Evolutionary conservation across 2,888 invertebrate genomes (phyloP).

Genomic region (Chirona hameri): DNA sequence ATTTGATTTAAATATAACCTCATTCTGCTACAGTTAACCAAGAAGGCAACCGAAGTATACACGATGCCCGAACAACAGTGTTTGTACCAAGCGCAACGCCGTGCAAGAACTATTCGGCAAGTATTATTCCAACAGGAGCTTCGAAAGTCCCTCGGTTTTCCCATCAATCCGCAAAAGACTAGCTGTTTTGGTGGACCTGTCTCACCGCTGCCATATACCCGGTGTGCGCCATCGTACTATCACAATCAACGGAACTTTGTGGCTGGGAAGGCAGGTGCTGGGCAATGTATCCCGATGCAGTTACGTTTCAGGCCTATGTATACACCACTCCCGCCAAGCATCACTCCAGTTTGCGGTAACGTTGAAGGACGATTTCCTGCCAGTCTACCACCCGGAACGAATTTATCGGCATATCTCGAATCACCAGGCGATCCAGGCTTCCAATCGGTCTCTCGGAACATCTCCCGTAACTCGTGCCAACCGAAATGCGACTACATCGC

Average conservation of each 20-base stretch:
- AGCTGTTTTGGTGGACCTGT: not conserved
- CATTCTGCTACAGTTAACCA: too few relatives aligned
- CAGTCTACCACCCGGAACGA: not conserved
- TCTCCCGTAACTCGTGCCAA: not conserved
- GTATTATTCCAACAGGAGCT: not conserved
- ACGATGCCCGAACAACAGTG: not conserved
- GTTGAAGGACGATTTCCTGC: not conserved
- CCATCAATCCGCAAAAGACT: not conserved
- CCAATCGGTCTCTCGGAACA: not conserved
- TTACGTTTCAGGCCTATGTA: not conserved
- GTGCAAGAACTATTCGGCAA: not conserved
- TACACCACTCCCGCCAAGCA: not conserved
- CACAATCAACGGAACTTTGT: not conserved
- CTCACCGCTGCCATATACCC: not conserved
- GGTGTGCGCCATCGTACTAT: not conserved
- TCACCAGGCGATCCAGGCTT: slow-evolving; percentile 1
- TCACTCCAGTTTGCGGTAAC: not conserved
- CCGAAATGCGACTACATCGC: not conserved
- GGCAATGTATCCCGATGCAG: not conserved
- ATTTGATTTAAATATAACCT: too few relatives aligned
- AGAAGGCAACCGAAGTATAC: too few relatives aligned
- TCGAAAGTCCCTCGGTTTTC: not conserved
- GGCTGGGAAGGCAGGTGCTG: not conserved
- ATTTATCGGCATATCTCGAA: not conserved
- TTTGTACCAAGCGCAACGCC: not conserved